These are phyloP conservation scores for Pteruthius melanotis DNA, from an alignment of 2,113 vertebrate species.

Conservation along the genomic window DNA sequence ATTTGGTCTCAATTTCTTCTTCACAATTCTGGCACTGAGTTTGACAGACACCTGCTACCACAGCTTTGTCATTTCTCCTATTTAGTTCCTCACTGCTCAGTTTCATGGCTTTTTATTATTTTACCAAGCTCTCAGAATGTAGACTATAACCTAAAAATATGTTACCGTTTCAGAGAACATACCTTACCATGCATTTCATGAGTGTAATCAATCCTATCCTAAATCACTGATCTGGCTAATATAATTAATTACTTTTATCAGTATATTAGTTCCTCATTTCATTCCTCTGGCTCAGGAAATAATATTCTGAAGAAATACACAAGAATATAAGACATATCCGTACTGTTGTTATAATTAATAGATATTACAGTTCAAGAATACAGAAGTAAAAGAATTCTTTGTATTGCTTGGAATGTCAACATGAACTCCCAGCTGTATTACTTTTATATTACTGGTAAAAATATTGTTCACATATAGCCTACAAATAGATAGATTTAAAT, in stretches of 20 bases:
- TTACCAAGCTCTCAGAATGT: neutral
- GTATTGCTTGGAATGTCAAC: neutral
- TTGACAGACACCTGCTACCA: constrained; percentile 50
- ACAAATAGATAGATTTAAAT: neutral
- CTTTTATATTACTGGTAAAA: neutral
- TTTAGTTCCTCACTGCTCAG: constrained; percentile 42
- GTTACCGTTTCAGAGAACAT: neutral
- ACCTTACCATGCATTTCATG: neutral
- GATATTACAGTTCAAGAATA: neutral
- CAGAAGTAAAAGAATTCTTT: neutral
- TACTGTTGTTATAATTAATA: neutral
- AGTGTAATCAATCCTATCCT: neutral
- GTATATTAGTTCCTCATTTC: neutral
- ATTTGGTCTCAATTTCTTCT: neutral
- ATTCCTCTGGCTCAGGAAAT: neutral
- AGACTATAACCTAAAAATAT: neutral
- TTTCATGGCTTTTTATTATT: constrained; percentile 52
- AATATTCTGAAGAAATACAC: neutral
- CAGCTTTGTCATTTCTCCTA: constrained; percentile 44
- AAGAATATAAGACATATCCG: neutral
- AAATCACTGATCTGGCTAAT: neutral
- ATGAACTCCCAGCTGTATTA: neutral
- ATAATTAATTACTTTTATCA: neutral
- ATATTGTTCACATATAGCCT: neutral
- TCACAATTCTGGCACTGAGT: neutral